phyloP scores from a whole-genome alignment of 1,140 invertebrate species.

The Magallana gigas region DNA sequence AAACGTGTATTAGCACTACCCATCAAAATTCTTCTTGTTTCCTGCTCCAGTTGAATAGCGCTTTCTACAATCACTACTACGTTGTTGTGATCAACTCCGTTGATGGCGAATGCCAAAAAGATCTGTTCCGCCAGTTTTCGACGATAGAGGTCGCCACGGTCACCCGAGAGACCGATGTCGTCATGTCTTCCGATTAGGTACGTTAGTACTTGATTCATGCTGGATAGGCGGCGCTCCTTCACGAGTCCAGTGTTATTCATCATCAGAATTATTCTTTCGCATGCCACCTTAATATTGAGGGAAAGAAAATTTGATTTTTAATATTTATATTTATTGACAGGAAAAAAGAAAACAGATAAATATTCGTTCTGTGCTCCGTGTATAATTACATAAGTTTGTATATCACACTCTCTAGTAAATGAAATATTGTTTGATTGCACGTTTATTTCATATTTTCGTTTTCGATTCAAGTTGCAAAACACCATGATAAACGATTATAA shows the following conservation, averaged over 20 bases:
- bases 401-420: too few relatives aligned
- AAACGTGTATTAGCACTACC: slow-evolving; percentile 54
- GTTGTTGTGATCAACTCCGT: slow-evolving; percentile 69
- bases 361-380: too few relatives aligned
- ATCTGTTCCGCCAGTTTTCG: slow-evolving; percentile 75
- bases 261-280: slow-evolving; percentile 71
- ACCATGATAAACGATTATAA: too few relatives aligned
- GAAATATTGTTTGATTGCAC: too few relatives aligned
- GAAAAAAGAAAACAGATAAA: neutral
- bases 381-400: too few relatives aligned
- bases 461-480: too few relatives aligned
- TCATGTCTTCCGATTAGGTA: slow-evolving; percentile 71
- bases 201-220: slow-evolving; percentile 67
- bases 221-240: slow-evolving; percentile 63
- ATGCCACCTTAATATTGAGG: slow-evolving; percentile 59
- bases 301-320: too few relatives aligned
- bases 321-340: too few relatives aligned
- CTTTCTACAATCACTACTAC: slow-evolving; percentile 66
- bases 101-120: slow-evolving; percentile 65
- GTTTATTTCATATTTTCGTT: too few relatives aligned
- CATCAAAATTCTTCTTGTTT: slow-evolving; percentile 61
- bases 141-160: slow-evolving; percentile 74
- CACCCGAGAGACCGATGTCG: slow-evolving; percentile 69
- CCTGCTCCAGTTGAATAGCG: slow-evolving; percentile 66
- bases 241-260: slow-evolving; percentile 74